Percentiles rank a stretch among this genome's conserved stretches.
Conservation (phyloP, 2,888 invertebrate genomes). For the Melanargia galathea region DNA sequence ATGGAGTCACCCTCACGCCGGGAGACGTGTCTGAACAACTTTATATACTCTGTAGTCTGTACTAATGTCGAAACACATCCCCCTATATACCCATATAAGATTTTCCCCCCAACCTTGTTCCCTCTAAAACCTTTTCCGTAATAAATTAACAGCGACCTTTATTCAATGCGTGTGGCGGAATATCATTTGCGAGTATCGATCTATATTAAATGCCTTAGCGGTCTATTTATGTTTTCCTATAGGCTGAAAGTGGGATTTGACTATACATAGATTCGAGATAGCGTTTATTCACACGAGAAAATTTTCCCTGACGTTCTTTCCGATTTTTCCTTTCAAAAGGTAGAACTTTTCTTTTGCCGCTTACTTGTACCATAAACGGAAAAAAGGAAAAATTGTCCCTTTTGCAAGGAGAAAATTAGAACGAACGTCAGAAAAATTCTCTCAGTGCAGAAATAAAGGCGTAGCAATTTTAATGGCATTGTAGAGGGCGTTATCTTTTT, state of each 20-base stretch:
- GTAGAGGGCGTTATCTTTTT: neutral
- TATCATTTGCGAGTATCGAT: neutral
- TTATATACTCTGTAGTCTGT: no score
- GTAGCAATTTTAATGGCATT: neutral
- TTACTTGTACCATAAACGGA: no score
- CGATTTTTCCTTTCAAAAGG: no score
- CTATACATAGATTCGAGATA: neutral
- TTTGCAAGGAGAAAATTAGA: no score
- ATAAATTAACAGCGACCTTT: neutral
- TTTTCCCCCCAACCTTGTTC: neutral
- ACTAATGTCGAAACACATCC: no score
- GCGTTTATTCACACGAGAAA: neutral
- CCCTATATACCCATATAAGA: neutral
- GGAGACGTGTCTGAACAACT: no score
- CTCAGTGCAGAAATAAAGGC: neutral
- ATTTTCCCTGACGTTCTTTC: no score
- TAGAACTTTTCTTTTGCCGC: no score
- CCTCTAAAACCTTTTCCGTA: neutral
- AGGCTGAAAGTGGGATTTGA: neutral
- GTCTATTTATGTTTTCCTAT: neutral
- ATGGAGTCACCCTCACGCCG: no score
- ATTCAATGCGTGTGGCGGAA: neutral
- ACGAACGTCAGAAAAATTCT: no score
- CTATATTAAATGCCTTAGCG: neutral
- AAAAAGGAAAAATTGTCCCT: no score